Base-by-base conservation (phyloP, 2,888 invertebrate species). In the Euspilapteryx auroguttella region DNA sequence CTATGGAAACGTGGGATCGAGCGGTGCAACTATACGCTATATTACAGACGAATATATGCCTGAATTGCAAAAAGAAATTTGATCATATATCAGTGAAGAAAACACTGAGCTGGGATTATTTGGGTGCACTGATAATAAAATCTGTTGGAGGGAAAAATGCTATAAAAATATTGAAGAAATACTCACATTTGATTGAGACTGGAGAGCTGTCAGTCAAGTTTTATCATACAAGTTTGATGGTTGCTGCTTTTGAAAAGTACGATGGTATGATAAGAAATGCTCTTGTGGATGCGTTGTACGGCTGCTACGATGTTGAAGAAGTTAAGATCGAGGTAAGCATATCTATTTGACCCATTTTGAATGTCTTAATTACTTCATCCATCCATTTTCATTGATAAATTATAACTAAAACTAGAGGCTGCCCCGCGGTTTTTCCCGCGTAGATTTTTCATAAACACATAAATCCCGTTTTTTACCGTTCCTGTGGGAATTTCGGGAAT, bases 121-220 rank as follows among this genome's bases (percentile, higher is more conserved):
- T 86, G 8, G 80, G 79, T 2, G 58, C 68, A 2, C 47, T 81
- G 13, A 77, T 85, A 42, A 73, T 85, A 25, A 80, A 81, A 41
- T 79, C 78, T 1, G 57, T 85, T 14, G 84, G 84, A 10, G 77
- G 82, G 2, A 66, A 56, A 32, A 71, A 75, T 37, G 77, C 84
- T 0, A 55, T 82, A 21, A 65, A 69, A 37, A 55, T 86, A 15
- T 54, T 87, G 44, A 62, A 64, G 35, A 77, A 75, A 37, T 68
- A 84, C 36, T 65, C 81, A 1, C 54, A 63, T 32, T 46, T 73
- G 35, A 76, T 86, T 27, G 79, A 79, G 1, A 50, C 71, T 24
- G 76, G 80, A 6, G 76, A 78, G n/a, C 47, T 87, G 24, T 79
- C 82, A 32, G 57, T 66, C 38, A 80, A 79, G 58, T 87, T 81